Conservation (phyloP, 2,888 invertebrate genomes). For the Ametastegia equiseti region DNA sequence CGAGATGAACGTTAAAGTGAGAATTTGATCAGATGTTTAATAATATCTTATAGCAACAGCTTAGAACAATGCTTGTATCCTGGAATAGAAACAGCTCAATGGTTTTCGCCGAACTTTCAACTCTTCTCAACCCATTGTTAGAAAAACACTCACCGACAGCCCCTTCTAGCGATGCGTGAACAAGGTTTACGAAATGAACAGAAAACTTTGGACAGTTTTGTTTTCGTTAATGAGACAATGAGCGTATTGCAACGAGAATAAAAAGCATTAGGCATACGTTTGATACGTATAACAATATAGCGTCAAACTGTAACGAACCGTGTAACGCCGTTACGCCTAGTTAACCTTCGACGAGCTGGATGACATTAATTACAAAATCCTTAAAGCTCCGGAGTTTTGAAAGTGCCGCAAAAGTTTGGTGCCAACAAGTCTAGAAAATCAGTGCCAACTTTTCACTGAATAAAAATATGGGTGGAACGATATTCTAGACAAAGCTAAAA, state of each 20-base stretch:
- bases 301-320: not conserved
- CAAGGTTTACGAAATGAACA: not conserved
- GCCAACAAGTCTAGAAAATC: constrained; percentile 24
- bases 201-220: not conserved
- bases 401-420: constrained; percentile 25
- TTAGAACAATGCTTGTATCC: not conserved
- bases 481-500: not conserved
- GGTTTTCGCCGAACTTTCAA: constrained; percentile 1
- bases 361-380: constrained; percentile 28
- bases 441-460: constrained; percentile 32
- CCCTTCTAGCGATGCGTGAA: constrained; percentile 20
- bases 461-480: not conserved
- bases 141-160: not conserved
- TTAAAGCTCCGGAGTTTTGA: constrained; percentile 11
- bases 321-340: constrained; percentile 7
- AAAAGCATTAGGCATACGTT: not conserved
- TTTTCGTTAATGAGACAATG: not conserved
- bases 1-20: not conserved
- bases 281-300: not conserved
- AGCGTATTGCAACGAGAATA: not conserved
- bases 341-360: not conserved
- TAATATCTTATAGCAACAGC: not conserved
- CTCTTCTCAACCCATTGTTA: not conserved
- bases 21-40: not conserved
- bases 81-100: not conserved